Evolutionary conservation across 2,113 vertebrate genomes (phyloP), one percentile per base, ranked within the genome.

Genomic region (Ibidorhyncha struthersii): DNA sequence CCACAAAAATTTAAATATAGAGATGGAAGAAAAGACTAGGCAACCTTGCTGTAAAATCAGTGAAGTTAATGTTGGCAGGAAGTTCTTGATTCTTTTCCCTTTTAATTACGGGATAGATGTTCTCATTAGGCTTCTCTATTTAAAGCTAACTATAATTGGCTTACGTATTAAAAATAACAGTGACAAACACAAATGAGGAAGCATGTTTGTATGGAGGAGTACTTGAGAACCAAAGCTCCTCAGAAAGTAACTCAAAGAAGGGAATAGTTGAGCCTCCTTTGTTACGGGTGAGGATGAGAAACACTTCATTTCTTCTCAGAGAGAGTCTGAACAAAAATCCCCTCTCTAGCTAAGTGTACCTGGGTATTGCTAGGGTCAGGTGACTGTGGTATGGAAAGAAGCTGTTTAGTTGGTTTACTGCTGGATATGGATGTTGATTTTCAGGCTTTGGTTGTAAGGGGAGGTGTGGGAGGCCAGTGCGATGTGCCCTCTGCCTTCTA

Each of bases 61-160:
- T 26, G 8, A 65, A 94, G 84, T 93, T 97, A 88, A 79, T 96
- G 66, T 97, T 97, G 83, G 62, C 90, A 97, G 86, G 94, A 97
- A 95, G 65, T 97, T 97, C 92, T 97, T 77, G 91, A 95, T 77
- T 96, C 67, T 97, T 97, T 96, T 97, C 72, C 71, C 62, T 91
- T 94, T 96, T 97, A 97, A 89, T 98, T 97, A 97, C 91, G 91
- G 66, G 77, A 96, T 96, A 91, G 71, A 97, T 98, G 98, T 98
- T 98, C 96, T 98, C 96, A 96, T 97, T 98, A 97, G 43, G 49
- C 63, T 91, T 93, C 41, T 95, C 93, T 97, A 94, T 97, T 98
- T 98, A 98, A 97, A 98, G 92, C 67, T 81, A 71, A 40, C 82
- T 97, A 34, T 96, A 96, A 96, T 96, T 98, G 96, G 91, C 78